Evolutionary conservation across 2,797 vertebrate genomes (phyloP), one percentile per base, ranked within the genome.

Genomic region (Cephalopachus bancanus): DNA sequence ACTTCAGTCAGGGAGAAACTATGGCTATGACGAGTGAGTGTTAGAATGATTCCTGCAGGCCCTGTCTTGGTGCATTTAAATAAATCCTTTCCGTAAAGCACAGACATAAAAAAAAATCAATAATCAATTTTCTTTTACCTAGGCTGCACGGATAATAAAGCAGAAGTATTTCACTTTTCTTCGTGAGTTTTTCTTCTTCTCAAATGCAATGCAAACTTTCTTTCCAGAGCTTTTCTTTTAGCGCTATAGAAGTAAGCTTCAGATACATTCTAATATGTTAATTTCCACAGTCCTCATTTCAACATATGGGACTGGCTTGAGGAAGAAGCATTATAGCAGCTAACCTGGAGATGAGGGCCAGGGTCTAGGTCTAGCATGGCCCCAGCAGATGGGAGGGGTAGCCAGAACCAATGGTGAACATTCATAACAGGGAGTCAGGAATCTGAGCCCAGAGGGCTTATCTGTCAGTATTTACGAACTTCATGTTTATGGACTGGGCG

Each of bases 61-160:
- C 0, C 53, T 93, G 19, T 87, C 49, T 80, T 78, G 24, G 30
- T 71, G 2, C 30, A 10, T 71, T 97, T 80, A 96, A 90, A 93
- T 17, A 94, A 95, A 92, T 24, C 33, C 12, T 37, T 55, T 28
- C 1, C 92, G 60, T 87, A 96, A 96, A 97, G 33, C 0, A 79
- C 17, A 62, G 17, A 4, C 51, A 84, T 79, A 20, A 49, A 62
- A 91, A 91, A 96, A 89, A 80, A 67, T 93, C 85, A 96, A 10
- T 84, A 91, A 94, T 94, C 0, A 4, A 9, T 85, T 97, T 98
- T 33, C 1, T 97, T 98, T 97, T 91, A 85, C 4, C 33, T 1
- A 14, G 75, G 6, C 16, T 96, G 74, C 9, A 24, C 76, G 91
- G 96, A 78, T 79, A 96, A 93, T 72, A 60, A 97, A 87, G n/a